These are phyloP conservation scores for Pseudococcus longispinus DNA, from an alignment of 2,888 invertebrate genomes.

Conservation along the genomic window DNA sequence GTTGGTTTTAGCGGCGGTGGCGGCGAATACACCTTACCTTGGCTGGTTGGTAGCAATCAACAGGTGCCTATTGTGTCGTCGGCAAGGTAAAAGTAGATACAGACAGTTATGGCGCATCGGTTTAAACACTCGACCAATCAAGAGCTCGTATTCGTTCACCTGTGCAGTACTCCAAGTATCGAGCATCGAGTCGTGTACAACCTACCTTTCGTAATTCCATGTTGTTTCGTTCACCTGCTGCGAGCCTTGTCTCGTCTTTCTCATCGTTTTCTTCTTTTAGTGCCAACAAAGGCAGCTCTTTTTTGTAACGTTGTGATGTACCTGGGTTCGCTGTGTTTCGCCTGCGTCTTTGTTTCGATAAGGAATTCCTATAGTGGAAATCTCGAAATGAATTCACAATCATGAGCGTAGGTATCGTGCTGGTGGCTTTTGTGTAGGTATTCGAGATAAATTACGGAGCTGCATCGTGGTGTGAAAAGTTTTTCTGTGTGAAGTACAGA, in stretches of 20 bases:
- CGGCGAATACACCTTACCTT: conserved; percentile 10
- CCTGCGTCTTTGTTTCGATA: neutral
- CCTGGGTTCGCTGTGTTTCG: neutral
- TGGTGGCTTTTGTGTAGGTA: neutral
- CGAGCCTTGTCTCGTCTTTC: neutral
- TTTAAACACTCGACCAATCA: neutral
- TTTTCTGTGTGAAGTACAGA: neutral
- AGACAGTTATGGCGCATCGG: conserved; percentile 47
- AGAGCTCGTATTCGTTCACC: conserved; percentile 6
- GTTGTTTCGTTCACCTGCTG: conserved; percentile 28
- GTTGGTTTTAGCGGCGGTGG: neutral
- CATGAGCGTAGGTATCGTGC: neutral
- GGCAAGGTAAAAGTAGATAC: conserved; percentile 36
- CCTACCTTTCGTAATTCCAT: conserved; percentile 45
- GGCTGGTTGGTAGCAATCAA: conserved; percentile 5
- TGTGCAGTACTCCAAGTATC: neutral
- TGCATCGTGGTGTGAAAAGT: neutral
- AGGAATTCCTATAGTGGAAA: neutral
- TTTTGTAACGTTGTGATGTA: neutral
- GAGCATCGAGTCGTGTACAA: neutral
- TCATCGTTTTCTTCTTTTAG: neutral
- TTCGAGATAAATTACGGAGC: no score
- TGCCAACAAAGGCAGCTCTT: neutral
- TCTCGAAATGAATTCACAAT: neutral
- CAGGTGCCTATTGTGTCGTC: conserved; percentile 50